Percentiles rank a stretch among this genome's conserved stretches.
phyloP scores from a whole-genome alignment of 2,797 vertebrate species.

The Serranus cabrilla region DNA sequence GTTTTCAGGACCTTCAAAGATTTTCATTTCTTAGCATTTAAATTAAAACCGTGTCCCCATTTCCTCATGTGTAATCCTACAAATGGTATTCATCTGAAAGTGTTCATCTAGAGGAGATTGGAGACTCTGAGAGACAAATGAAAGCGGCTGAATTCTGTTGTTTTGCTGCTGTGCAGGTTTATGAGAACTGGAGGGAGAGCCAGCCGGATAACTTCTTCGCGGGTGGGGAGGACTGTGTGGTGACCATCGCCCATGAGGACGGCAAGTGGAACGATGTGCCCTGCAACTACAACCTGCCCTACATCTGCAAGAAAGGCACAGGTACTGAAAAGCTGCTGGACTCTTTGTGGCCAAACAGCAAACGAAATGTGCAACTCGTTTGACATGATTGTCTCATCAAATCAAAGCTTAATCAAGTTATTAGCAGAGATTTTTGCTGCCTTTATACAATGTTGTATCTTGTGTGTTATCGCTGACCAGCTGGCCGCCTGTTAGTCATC shows the following conservation, averaged over 20 bases:
- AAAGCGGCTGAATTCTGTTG: constrained; percentile 13
- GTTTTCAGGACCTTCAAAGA: not conserved
- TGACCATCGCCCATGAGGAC: constrained; percentile 94
- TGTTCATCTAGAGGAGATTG: not conserved
- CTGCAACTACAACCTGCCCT: constrained; percentile 98
- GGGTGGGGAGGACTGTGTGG: constrained; percentile 96
- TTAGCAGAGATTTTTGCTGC: not conserved
- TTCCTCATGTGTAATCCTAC: not conserved
- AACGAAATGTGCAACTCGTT: not conserved
- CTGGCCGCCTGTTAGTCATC: constrained; percentile 52
- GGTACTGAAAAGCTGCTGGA: constrained; percentile 78
- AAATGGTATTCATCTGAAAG: constrained; percentile 6
- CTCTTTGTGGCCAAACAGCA: not conserved
- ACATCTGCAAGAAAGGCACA: constrained; percentile 97
- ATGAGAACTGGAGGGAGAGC: constrained; percentile 95
- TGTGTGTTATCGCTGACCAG: constrained; percentile 36
- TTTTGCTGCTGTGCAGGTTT: constrained; percentile 84
- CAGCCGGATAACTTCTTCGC: constrained; percentile 98
- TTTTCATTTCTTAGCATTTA: not conserved
- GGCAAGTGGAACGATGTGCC: constrained; percentile 98
- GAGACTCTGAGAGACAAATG: constrained; percentile 8
- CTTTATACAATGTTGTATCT: constrained; percentile 4
- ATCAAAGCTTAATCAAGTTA: constrained; percentile 8
- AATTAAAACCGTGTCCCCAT: not conserved
- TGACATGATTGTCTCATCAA: constrained; percentile 19